Evolutionary conservation across 92 coral and sea anemone species (phyloP).

Genomic region (Zoanthus sansibaricus): DNA sequence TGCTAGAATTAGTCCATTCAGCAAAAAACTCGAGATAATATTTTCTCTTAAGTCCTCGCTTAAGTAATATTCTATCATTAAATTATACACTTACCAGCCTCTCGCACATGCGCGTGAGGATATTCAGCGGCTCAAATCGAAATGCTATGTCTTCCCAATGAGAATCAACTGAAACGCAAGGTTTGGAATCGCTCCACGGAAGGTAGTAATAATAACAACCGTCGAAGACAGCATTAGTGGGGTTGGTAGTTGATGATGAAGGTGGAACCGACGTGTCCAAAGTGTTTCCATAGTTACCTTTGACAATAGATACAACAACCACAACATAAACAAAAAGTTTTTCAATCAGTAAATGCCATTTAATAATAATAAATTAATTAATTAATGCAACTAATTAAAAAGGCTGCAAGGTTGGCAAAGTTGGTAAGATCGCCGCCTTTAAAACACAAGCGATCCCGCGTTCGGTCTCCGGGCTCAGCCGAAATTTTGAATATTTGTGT

Average conservation of each 20-base stretch:
- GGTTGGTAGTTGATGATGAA: conserved; percentile 89
- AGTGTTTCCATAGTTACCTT: conserved; percentile 98
- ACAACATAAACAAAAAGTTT: too few species aligned
- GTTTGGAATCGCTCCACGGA: conserved; percentile 91
- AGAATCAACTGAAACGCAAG: conserved; percentile 92
- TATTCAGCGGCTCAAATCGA: conserved; percentile 86
- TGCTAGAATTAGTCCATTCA: too few species aligned
- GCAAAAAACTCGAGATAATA: too few species aligned
- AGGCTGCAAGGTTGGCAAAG: too few species aligned
- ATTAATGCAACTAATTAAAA: too few species aligned
- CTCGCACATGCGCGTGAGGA: conserved; percentile 74
- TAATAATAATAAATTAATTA: too few species aligned
- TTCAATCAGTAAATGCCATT: too few species aligned
- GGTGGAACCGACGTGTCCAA: conserved; percentile 90
- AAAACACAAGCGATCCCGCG: too few species aligned
- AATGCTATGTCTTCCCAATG: conserved; percentile 98
- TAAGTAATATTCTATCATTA: background rate
- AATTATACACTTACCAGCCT: conserved; percentile 63
- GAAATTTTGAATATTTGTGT: too few species aligned
- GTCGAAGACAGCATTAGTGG: conserved; percentile 92
- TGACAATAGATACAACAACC: background rate
- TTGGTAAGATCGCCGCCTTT: too few species aligned
- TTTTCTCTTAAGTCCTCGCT: background rate
- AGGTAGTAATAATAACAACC: conserved; percentile 89
- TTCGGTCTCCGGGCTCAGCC: too few species aligned